phyloP scores from a whole-genome alignment of 2,113 vertebrate species.

The Myrmecobius fasciatus region DNA sequence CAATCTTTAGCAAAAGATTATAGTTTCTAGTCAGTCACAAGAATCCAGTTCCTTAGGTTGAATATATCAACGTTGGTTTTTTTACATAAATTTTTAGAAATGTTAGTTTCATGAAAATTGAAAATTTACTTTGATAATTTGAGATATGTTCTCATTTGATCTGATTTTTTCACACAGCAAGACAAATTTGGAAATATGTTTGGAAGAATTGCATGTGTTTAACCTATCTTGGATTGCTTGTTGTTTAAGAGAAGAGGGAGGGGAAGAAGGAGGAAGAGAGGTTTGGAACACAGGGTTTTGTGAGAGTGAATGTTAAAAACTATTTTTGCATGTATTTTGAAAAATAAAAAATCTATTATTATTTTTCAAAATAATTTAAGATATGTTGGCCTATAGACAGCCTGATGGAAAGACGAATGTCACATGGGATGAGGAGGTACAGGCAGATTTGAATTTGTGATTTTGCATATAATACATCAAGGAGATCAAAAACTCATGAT shows the following conservation, averaged over 20 bases:
- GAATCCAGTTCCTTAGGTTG: not conserved
- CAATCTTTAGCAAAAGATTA: not conserved
- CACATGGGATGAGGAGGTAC: not conserved
- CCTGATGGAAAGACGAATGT: not conserved
- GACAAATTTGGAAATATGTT: no score
- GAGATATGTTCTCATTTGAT: no score
- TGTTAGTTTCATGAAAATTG: not conserved
- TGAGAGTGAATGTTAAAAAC: no score
- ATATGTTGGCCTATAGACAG: not conserved
- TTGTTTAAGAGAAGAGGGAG: no score
- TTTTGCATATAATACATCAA: not conserved
- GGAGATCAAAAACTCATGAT: not conserved
- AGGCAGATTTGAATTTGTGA: not conserved
- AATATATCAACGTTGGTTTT: not conserved
- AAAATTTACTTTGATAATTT: not conserved
- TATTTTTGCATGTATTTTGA: no score
- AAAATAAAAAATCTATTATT: no score
- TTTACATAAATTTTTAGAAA: not conserved
- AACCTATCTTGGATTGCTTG: no score
- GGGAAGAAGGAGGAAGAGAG: no score
- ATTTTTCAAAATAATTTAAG: not conserved
- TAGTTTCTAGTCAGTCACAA: not conserved
- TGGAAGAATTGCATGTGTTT: no score
- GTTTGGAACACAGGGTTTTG: no score
- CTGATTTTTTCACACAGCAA: no score